Base-by-base conservation (phyloP, 2,113 vertebrate species). In the Toxotes jaculatrix region DNA sequence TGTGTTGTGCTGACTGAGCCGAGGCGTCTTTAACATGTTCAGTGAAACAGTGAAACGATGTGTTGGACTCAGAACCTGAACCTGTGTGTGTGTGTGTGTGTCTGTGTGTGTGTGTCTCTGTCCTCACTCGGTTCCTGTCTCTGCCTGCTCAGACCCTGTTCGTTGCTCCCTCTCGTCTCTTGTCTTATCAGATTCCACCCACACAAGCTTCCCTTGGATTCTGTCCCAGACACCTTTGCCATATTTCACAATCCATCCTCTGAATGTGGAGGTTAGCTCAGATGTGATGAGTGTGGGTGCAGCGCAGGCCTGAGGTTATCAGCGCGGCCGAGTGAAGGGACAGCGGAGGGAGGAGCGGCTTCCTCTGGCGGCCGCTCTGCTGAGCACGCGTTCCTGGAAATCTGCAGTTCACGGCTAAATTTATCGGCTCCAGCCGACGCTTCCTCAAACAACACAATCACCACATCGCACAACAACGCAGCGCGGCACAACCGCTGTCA, bases 371-470 rank as follows among this genome's bases (percentile, higher is more conserved):
- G 43, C 36, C 55, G 32, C 31, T 82, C 71, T 86, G 90, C 83
- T 89, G 83, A 84, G 57, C 45, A 0, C 43, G 27, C 32, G 47
- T 86, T 88, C 66, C 86, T 79, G 78, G 71, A 80, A 86, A 65
- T 5, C 10, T 14, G 2, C 17, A 0, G 45, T 38, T 76, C 32
- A 31, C 0, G 32, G 38, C 49, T 77, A 4, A 56, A 55, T 12
- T 5, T 36, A 36, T 36, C 36, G 4, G 36, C 36, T 36, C 36
- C 14, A 53, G 12, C 27, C 19, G 51, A 10, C 19, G 8, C 21
- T 23, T 45, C 61, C 36, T 63, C 10, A 42, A 23, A 40, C 34
- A 13, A 47, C 42, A 43, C 10, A 9, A 43, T 43, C 10, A 43
- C 12, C 10, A 43, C 8, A 17, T 47, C 17, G 5, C 19, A 5